Evolutionary conservation across 2,113 vertebrate genomes (phyloP), one percentile per base, ranked within the genome.

Genomic region (Lepisosteus oculatus): DNA sequence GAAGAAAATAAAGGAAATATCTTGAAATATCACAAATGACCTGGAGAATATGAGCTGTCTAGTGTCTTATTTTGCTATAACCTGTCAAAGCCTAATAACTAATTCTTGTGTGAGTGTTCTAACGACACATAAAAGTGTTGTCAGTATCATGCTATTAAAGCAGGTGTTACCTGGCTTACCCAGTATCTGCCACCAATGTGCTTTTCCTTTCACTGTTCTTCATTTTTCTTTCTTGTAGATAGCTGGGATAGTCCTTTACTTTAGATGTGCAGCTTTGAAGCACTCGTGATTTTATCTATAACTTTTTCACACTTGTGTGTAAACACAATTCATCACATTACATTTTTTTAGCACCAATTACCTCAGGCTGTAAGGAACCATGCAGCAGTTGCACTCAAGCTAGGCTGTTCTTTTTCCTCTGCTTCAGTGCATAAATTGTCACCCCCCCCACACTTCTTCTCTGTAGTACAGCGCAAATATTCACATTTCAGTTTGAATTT

Each of bases 401-500:
- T 29, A 3, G 2, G 76, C 72, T 72, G 0, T 51, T 77, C 65
- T 75, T 72, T 65, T 84, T 75, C 14, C 41, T 45, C 54, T 71
- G 44, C 11, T 63, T 71, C 6, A 45, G 64, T 29, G 61, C 14
- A 59, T 59, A n/a, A 15, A 13, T 13, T 59, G 9, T n/a, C 14
- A 29, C 29, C 29, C 2, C 29, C 29, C 29, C 29, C 29, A n/a
- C 29, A 5, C 13, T 59, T 15, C 13, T 43, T 67, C 67, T 59
- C 65, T 68, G 74, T 69, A 41, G 54, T 68, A 70, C 70, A 61
- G 57, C 72, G 41, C 68, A 80, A 76, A 80, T 83, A 80, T 84
- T 85, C 78, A 73, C 65, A 84, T 85, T 84, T 82, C 64, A 77
- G 70, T 75, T 80, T 72, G 81, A 84, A 84, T 86, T 81, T 77